Conservation (phyloP, 1,140 invertebrate species). For the Lucilia cuprina region DNA sequence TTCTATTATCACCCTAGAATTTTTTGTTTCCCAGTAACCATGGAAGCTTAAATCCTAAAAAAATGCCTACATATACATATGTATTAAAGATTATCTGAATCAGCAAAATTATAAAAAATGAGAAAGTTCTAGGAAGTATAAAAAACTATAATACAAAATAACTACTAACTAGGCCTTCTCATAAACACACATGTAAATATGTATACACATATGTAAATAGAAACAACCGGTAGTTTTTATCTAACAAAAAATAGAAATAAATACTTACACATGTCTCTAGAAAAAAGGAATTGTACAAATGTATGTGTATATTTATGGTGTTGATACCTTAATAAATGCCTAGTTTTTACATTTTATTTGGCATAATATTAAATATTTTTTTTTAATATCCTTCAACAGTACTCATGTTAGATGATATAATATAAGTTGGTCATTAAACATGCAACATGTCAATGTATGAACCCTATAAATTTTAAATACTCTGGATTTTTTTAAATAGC, state of each 20-base stretch:
- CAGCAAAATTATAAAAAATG: not conserved
- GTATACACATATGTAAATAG: too few species aligned
- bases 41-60: not conserved
- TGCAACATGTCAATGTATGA: too few species aligned
- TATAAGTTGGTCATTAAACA: too few species aligned
- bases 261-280: too few species aligned
- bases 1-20: too few species aligned
- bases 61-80: not conserved
- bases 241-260: too few species aligned
- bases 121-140: not conserved
- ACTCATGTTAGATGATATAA: too few species aligned
- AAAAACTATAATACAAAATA: not conserved
- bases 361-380: not conserved
- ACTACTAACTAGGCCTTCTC: not conserved
- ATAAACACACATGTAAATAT: not conserved
- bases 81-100: not conserved
- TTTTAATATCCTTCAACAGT: not conserved
- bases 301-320: not conserved
- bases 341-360: not conserved
- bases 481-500: too few species aligned
- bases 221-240: too few species aligned
- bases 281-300: not conserved
- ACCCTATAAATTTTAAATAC: too few species aligned
- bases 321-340: slow-evolving; percentile 7
- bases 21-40: not conserved